Base-by-base conservation (phyloP, 2,888 invertebrate species). In the Agelastica alni region DNA sequence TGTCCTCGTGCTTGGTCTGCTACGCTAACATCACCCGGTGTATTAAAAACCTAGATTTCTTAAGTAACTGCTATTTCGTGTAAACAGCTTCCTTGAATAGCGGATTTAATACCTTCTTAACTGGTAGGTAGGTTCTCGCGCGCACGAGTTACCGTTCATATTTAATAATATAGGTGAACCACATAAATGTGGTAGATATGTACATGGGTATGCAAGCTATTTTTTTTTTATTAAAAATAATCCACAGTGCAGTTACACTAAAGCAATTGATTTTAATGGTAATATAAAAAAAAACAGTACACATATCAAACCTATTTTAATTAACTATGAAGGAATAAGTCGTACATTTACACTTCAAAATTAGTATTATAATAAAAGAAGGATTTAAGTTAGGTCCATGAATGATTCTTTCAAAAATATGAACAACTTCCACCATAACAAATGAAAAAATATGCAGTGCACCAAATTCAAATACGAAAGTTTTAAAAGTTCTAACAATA, bases 71-170 rank as follows among this genome's bases (percentile, higher is more conserved):
- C 51, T 46, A 56, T 56, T 58, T 51, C 58, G 53, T 56, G 53
- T 49, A 55, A 59, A 53, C 53, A 46, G 53, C 59, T 61, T 58
- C 54, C 59, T 56, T 57, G 53, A 51, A 44, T 60, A 61, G 56
- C 56, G 58, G 57, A 56, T 58, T 52, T 52, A 41, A 52, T 49
- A 57, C 45, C 48, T 56, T 59, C 57, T 59, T 41, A 57, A 57
- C 42, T 49, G 42, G 53, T 52, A 57, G 41, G 32, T 42, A 42
- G 39, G 49, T 22, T 41, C 41, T 32, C 20, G 41, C 31, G 20
- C 32, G 51, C 53, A 49, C 57, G 53, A 49, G 48, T 57, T 53
- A 59, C 59, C 51, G 59, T 59, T 57, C 45, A 52, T 59, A 55
- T 51, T n/a, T 55, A 55, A 55, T 55, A 51, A 55, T 53, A 53